phyloP scores from a whole-genome alignment of 1,140 invertebrate genomes.

The Trigoniulus corallinus region DNA sequence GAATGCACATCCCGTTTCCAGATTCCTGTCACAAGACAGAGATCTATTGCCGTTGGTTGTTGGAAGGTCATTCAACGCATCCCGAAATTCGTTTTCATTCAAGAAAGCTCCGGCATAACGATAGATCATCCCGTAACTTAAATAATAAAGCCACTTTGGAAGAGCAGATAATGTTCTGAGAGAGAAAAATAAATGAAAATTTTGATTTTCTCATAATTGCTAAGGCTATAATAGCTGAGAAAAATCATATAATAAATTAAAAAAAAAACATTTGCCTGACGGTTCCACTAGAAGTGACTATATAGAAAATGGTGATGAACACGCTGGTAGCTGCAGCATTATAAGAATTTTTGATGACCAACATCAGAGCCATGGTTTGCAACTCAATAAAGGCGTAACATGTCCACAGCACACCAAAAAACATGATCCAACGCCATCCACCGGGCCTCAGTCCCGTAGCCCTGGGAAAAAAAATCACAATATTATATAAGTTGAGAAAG shows the following conservation, averaged over 20 bases:
- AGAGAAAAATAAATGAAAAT: conserved; percentile 6
- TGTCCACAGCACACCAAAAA: conserved; percentile 38
- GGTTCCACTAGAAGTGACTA: conserved; percentile 59
- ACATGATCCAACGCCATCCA: conserved; percentile 31
- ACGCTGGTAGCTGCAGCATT: conserved; percentile 54
- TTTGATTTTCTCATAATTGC: no score
- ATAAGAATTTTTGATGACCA: conserved; percentile 58
- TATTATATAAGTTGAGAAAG: neutral
- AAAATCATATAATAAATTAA: no score
- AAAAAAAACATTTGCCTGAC: conserved; percentile 48
- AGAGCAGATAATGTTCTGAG: conserved; percentile 32
- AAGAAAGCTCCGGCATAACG: conserved; percentile 56
- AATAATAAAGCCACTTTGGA: conserved; percentile 58
- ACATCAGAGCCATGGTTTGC: conserved; percentile 57
- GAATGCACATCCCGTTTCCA: conserved; percentile 44
- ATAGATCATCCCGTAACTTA: conserved; percentile 57
- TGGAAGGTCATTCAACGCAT: conserved; percentile 18
- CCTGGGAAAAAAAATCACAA: neutral
- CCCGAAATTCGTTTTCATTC: conserved; percentile 42
- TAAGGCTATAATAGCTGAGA: no score
- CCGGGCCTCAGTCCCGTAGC: neutral
- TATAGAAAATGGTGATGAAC: conserved; percentile 50
- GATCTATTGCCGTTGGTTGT: conserved; percentile 16
- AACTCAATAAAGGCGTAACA: conserved; percentile 58
- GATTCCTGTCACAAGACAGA: conserved; percentile 15